These are phyloP conservation scores for Zaprionus kolodkinae DNA, from an alignment of 1,140 invertebrate genomes.

Conservation along the genomic window DNA sequence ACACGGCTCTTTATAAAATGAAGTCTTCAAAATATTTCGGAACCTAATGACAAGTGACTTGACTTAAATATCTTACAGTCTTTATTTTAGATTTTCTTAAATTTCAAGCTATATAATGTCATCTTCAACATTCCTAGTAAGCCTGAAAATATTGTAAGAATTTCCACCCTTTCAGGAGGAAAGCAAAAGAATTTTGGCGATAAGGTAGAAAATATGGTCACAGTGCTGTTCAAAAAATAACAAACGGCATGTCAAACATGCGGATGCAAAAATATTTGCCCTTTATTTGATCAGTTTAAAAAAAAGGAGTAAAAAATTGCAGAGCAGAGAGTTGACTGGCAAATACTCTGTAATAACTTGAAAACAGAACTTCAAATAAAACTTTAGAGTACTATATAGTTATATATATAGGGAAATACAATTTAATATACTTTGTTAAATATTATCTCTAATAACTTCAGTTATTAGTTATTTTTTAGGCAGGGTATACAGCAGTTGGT, in stretches of 20 bases:
- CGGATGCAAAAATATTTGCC: slow-evolving; percentile 51
- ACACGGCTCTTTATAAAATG: not conserved
- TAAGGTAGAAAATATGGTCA: slow-evolving; percentile 51
- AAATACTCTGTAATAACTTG: not conserved
- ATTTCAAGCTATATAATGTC: not conserved
- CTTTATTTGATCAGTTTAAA: slow-evolving; percentile 56
- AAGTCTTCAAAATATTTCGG: not conserved
- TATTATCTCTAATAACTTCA: too few species aligned
- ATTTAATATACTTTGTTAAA: too few species aligned
- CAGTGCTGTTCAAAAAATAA: slow-evolving; percentile 67
- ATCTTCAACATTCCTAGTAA: slow-evolving; percentile 24
- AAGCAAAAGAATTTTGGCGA: slow-evolving; percentile 26
- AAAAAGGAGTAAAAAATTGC: not conserved
- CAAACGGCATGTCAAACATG: slow-evolving; percentile 75
- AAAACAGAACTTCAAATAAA: not conserved
- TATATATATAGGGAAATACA: too few species aligned
- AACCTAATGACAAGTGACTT: not conserved
- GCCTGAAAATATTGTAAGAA: slow-evolving; percentile 48
- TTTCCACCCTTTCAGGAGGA: slow-evolving; percentile 40
- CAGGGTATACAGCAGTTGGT: not conserved
- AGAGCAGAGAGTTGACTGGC: not conserved
- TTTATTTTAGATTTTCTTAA: not conserved
- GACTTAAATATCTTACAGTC: not conserved
- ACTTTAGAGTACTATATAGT: too few species aligned
- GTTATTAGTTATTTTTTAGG: too few species aligned